Evolutionary conservation across 2,797 vertebrate genomes (phyloP).

Genomic region (Sebastes vulpes): DNA sequence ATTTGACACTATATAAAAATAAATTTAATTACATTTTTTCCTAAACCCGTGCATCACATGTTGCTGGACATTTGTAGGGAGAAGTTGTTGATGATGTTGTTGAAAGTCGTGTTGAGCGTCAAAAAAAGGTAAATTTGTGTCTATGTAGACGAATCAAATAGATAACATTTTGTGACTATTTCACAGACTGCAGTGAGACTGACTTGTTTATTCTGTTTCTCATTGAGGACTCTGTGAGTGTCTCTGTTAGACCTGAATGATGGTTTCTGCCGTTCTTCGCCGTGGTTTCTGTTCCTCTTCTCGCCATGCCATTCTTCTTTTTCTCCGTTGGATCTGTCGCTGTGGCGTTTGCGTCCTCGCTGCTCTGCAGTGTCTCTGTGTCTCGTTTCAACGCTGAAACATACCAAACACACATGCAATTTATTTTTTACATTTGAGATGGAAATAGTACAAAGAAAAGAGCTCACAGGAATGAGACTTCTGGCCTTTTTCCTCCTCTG

Average conservation of each 20-base stretch:
- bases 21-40: too few species aligned
- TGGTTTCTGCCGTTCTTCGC: constrained; percentile 62
- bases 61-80: too few species aligned
- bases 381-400: constrained; percentile 84
- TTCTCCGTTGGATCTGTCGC: constrained; percentile 79
- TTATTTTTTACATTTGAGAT: constrained; percentile 10
- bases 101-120: too few species aligned
- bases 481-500: background rate
- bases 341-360: constrained; percentile 74
- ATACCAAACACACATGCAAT: constrained; percentile 1
- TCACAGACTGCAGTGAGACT: too few species aligned
- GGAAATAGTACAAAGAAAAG: constrained; percentile 11
- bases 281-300: constrained; percentile 84
- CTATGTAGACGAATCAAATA: too few species aligned
- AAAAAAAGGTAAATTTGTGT: too few species aligned
- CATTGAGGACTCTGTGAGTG: background rate
- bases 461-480: constrained; percentile 11
- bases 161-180: too few species aligned
- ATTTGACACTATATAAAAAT: too few species aligned
- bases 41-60: too few species aligned
- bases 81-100: too few species aligned
- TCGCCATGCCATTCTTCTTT: constrained; percentile 86
- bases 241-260: constrained; percentile 55
- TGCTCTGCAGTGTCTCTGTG: constrained; percentile 82
- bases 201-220: background rate